Base-by-base conservation (phyloP, 1,140 invertebrate genomes). In the Reticulitermes speratus region DNA sequence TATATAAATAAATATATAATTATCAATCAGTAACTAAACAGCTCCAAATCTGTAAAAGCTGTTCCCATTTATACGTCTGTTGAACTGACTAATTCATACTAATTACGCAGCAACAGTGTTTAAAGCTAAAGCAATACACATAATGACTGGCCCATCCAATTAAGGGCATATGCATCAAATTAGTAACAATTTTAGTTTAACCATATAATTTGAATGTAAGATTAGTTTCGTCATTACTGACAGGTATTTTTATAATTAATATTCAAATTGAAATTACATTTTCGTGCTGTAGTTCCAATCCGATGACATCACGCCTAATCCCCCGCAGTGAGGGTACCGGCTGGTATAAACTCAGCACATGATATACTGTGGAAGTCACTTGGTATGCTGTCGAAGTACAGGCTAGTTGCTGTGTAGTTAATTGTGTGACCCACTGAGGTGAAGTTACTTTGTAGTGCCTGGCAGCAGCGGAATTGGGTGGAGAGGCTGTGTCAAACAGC, bases 261-360 rank as follows among this genome's bases (percentile, higher is more conserved):
- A 75, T 75, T 75, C 65, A 75, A 75, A 75, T 30, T 75, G 65
- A 30, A 75, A 75, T 75, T 75, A 16, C 65, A 25, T 75, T 75
- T 75, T 30, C 65, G 7, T 75, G 14, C 65, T 6, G 14, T 30
- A 75, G n/a, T 75, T 75, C n/a, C 25, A 75, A 3, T 75, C n/a
- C 65, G n/a, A 9, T 75, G 65, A 75, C 65, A 75, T 75, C n/a
- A 25, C 65, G 12, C 3, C n/a, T 14, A 75, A 75, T 75, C n/a
- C n/a, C 3, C 30, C 65, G 25, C 65, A 75, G 65, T 30, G 65
- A 25, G 65, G 65, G 65, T n/a, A 30, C 65, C 8, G n/a, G 65
- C 25, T 14, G 14, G n/a, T 25, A 11, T 75, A 0, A 9, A 75
- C 19, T 1, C 19, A 75, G 5, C 25, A 30, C 25, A 8, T 8